phyloP scores from a whole-genome alignment of 1,140 invertebrate genomes.

The Zaprionus ghesquierei region DNA sequence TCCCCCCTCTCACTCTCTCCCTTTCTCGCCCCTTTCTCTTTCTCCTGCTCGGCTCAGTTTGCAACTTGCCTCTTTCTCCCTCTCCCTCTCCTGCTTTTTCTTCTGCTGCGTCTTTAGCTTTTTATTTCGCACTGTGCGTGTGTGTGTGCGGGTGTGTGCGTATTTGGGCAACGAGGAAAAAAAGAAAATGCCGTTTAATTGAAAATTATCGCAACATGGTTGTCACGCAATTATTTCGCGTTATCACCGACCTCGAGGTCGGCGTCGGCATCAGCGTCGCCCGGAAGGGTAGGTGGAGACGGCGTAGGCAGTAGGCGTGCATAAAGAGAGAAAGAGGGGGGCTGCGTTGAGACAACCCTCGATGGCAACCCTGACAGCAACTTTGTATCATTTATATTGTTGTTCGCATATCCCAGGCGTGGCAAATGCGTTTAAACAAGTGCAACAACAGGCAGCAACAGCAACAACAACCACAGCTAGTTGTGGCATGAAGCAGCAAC shows the following conservation, averaged over 20 bases:
- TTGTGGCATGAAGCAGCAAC: slow-evolving; percentile 24
- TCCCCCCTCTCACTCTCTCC: neutral
- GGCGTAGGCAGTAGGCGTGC: neutral
- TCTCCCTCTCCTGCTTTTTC: neutral
- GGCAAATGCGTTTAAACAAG: slow-evolving; percentile 67
- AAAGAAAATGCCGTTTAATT: slow-evolving; percentile 78
- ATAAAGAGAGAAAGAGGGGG: neutral
- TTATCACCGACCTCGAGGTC: slow-evolving; percentile 58
- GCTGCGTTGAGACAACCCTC: slow-evolving; percentile 30
- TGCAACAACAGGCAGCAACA: slow-evolving; percentile 38
- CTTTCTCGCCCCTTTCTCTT: neutral
- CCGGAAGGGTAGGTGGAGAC: neutral
- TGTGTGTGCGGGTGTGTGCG: slow-evolving; percentile 7
- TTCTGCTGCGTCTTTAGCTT: slow-evolving; percentile 12
- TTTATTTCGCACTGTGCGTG: slow-evolving; percentile 2
- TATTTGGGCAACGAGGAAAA: slow-evolving; percentile 39
- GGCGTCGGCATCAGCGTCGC: no score
- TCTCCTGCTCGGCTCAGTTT: neutral
- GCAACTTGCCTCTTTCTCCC: neutral
- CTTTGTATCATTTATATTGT: slow-evolving; percentile 62
- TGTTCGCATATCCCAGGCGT: slow-evolving; percentile 52
- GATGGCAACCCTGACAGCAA: slow-evolving; percentile 23
- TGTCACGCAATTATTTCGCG: slow-evolving; percentile 82
- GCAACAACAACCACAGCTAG: neutral
- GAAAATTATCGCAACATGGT: slow-evolving; percentile 82